Base-by-base conservation (phyloP, 2,888 invertebrate genomes). In the Ommatoiulus sabulosus region DNA sequence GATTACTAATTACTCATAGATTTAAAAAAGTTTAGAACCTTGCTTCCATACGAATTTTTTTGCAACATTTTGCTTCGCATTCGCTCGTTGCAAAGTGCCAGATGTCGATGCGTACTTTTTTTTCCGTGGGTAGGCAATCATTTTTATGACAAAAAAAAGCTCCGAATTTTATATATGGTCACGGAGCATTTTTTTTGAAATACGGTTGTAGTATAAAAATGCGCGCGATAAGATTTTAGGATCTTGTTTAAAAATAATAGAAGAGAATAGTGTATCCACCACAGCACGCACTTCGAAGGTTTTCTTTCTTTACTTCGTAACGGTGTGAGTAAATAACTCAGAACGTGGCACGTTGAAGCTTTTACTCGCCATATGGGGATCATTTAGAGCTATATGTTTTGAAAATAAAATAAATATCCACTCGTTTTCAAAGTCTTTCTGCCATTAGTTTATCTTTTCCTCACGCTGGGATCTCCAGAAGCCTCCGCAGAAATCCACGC, bases 361-460 rank as follows among this genome's bases (percentile, higher is more conserved):
- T 63, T 63, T 7, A 63, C 63, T 63, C 63, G 63, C 63, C 63
- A 63, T 63, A 63, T 63, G 63, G 63, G 63, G 63, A 63, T 63
- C 63, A 63, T 63, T 63, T 6, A n/a, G 63, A 5, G 63, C 63
- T 63, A 63, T 63, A 63, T 63, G 63, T 63, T 63, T 63, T 63
- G 63, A n/a, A n/a, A 63, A 63, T 63, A 63, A 63, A 63, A 63
- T 63, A 63, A 63, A 63, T n/a, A 63, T n/a, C 63, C 63, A 63
- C 63, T 63, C 63, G 63, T 63, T 63, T 63, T 63, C 63, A 63
- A n/a, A 63, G 5, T n/a, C 63, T 63, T 63, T 63, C 3, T 63
- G 63, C 63, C 63, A 63, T 63, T 63, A 63, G 63, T n/a, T 63
- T 63, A 5, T 17, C 63, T 20, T n/a, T 12, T n/a, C 63, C 17